Conservation (phyloP, 2,888 invertebrate species). For the Xanthia togata region DNA sequence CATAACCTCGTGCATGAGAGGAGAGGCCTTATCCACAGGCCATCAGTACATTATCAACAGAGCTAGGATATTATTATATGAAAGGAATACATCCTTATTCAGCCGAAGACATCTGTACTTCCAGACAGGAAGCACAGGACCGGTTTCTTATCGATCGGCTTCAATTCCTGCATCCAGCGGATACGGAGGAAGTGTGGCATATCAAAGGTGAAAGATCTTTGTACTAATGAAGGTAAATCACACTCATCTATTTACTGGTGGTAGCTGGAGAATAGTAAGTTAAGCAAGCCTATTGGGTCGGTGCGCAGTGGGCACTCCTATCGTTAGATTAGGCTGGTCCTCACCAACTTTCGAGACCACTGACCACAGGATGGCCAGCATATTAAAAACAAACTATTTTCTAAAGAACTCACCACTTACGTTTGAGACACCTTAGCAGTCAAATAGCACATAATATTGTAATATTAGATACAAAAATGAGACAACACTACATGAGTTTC, state of each 20-base stretch:
- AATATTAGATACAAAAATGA: slow-evolving; percentile 49
- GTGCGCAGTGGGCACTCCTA: background rate
- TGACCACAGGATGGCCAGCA: background rate
- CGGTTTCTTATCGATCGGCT: background rate
- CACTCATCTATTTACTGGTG: background rate
- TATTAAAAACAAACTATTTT: background rate
- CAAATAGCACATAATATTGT: slow-evolving; percentile 60
- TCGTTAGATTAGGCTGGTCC: too few relatives aligned
- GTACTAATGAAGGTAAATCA: background rate
- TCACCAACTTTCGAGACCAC: background rate
- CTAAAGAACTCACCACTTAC: slow-evolving; percentile 51
- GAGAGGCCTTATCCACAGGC: too few relatives aligned
- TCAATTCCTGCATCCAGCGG: background rate
- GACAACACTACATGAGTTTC: slow-evolving; percentile 61
- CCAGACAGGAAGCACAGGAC: background rate
- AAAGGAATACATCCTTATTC: background rate
- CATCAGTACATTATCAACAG: too few relatives aligned
- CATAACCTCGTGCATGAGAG: too few relatives aligned
- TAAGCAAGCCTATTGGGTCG: background rate
- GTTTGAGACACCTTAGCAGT: slow-evolving; percentile 21
- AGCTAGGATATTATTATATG: too few relatives aligned
- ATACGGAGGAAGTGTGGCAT: background rate
- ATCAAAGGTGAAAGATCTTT: background rate
- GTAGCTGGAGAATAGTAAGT: background rate
- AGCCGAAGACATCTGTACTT: background rate